phyloP scores from a whole-genome alignment of 2,888 invertebrate species.

The Strigamia crassipes region DNA sequence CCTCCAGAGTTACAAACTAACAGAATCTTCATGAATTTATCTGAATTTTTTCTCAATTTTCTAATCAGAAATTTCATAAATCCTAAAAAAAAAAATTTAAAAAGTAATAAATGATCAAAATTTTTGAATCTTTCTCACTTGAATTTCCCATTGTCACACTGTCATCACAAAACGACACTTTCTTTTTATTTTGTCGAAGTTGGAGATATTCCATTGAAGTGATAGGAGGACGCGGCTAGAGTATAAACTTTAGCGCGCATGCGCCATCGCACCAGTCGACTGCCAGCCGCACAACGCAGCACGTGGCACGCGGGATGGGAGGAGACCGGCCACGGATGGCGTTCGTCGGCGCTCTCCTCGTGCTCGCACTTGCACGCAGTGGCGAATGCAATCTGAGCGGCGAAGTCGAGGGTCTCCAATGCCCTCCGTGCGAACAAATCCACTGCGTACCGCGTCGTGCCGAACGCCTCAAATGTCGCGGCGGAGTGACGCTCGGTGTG shows the following conservation, averaged over 20 bases:
- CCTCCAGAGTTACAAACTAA: no score
- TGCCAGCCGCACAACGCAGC: slow-evolving; percentile 8
- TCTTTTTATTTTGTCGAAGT: no score
- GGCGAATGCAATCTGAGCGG: neutral
- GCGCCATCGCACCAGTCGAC: neutral
- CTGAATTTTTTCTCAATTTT: no score
- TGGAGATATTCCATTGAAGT: neutral
- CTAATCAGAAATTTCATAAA: no score
- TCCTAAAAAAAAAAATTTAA: no score
- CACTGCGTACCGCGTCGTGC: slow-evolving; percentile 56
- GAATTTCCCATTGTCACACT: no score
- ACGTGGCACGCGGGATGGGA: slow-evolving; percentile 31
- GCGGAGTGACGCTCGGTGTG: slow-evolving; percentile 57
- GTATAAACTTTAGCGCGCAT: neutral
- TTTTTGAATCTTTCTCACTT: no score
- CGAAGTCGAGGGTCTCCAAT: slow-evolving; percentile 53
- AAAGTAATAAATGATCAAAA: no score
- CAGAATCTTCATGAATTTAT: no score
- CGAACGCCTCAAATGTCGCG: slow-evolving; percentile 55
- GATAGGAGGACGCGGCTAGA: neutral
- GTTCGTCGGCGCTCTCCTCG: slow-evolving; percentile 14
- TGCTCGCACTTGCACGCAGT: neutral
- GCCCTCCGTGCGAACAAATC: slow-evolving; percentile 58
- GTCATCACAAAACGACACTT: no score
- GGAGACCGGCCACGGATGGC: slow-evolving; percentile 31